Percentiles rank a stretch among this genome's conserved stretches.
Evolutionary conservation across 2,888 invertebrate genomes (phyloP).

Genomic region (Troides oblongomaculatus): DNA sequence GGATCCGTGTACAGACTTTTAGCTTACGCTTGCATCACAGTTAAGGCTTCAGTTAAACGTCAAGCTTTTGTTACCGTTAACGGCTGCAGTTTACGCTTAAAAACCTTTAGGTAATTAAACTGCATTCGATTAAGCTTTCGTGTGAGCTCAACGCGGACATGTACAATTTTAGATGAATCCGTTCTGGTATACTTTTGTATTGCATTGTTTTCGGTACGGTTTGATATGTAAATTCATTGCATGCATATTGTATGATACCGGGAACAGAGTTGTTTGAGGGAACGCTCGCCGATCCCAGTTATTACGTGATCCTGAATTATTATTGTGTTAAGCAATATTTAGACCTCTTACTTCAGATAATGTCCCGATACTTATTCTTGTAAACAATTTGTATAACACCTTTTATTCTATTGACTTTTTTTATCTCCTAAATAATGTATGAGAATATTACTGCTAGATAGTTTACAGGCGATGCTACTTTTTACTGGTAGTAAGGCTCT

Average conservation of each 20-base stretch:
- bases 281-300: neutral
- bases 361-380: no score
- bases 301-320: slow-evolving; percentile 10
- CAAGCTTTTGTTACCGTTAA: slow-evolving; percentile 20
- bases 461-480: no score
- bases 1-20: neutral
- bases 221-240: slow-evolving; percentile 26
- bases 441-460: no score
- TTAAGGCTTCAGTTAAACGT: slow-evolving; percentile 9
- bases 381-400: no score
- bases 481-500: no score
- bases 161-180: slow-evolving; percentile 16
- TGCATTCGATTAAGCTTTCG: slow-evolving; percentile 29
- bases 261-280: slow-evolving; percentile 15
- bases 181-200: slow-evolving; percentile 15
- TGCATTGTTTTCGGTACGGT: slow-evolving; percentile 22
- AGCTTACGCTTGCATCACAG: slow-evolving; percentile 7
- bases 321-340: neutral
- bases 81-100: slow-evolving; percentile 9
- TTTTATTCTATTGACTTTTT: no score
- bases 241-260: slow-evolving; percentile 22
- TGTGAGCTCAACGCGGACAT: slow-evolving; percentile 17
- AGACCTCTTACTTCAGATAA: no score
- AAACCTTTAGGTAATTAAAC: slow-evolving; percentile 27
- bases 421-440: no score